These are phyloP conservation scores for Chamaea fasciata DNA, from an alignment of 2,113 vertebrate genomes.

Conservation along the genomic window DNA sequence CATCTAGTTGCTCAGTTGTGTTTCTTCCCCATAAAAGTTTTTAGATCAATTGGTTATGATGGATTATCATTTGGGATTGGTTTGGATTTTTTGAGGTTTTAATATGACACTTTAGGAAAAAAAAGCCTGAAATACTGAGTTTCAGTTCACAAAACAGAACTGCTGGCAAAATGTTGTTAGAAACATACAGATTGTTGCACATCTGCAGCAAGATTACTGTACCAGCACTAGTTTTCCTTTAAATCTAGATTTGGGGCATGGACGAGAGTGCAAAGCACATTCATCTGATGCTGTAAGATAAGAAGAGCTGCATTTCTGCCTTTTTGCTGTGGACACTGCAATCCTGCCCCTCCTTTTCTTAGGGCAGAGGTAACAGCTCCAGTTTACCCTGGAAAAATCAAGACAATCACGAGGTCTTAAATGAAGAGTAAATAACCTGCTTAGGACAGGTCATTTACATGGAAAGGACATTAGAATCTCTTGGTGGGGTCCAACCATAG, in stretches of 20 bases:
- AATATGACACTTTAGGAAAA: background rate
- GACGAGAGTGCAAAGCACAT: background rate
- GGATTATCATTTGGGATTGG: background rate
- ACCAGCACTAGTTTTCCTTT: background rate
- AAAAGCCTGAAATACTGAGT: background rate
- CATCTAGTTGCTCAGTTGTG: rapidly evolving
- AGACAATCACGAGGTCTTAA: rapidly evolving
- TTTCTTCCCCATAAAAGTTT: background rate
- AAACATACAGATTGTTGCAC: background rate
- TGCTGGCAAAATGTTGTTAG: background rate
- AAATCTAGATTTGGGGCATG: background rate
- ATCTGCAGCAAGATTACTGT: background rate
- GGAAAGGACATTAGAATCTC: background rate
- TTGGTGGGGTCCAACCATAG: background rate
- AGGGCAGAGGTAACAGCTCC: background rate
- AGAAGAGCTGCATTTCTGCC: background rate
- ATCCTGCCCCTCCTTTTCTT: background rate
- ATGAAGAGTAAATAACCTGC: background rate
- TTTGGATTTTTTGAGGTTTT: background rate
- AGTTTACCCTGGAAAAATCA: background rate
- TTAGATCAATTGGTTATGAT: background rate
- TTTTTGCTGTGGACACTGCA: background rate
- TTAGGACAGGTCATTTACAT: background rate
- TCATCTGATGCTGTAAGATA: background rate
- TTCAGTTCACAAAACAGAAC: background rate